These are phyloP conservation scores for Chlorodrepanis virens DNA, from an alignment of 2,113 vertebrate genomes.

Conservation along the genomic window DNA sequence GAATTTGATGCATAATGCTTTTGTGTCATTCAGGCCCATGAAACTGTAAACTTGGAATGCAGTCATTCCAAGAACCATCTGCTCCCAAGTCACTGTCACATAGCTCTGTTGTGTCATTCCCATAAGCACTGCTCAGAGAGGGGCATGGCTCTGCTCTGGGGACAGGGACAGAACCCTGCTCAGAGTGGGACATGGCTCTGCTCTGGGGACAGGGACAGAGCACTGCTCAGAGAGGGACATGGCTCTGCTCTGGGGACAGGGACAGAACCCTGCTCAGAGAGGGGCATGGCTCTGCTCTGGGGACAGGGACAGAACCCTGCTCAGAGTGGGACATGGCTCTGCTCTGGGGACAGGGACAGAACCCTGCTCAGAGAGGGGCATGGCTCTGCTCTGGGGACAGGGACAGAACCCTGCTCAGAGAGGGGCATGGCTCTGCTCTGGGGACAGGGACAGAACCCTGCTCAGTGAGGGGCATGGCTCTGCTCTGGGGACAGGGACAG, in stretches of 20 bases:
- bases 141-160: background rate
- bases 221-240: background rate
- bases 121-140: background rate
- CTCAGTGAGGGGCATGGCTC: background rate
- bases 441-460: background rate
- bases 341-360: background rate
- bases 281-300: background rate
- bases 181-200: too few relatives aligned
- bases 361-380: background rate
- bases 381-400: background rate
- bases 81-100: accelerated
- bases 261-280: background rate
- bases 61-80: background rate
- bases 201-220: too few relatives aligned
- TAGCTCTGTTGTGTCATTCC: background rate
- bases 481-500: background rate
- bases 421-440: background rate
- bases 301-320: background rate
- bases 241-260: background rate
- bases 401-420: background rate
- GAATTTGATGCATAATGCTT: background rate
- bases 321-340: background rate
- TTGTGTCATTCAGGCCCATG: background rate
- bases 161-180: too few relatives aligned
- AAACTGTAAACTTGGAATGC: background rate